Percentiles rank a stretch among this genome's conserved stretches.
Evolutionary conservation across 2,113 vertebrate genomes (phyloP).

Genomic region (Pseudopipra pipra): DNA sequence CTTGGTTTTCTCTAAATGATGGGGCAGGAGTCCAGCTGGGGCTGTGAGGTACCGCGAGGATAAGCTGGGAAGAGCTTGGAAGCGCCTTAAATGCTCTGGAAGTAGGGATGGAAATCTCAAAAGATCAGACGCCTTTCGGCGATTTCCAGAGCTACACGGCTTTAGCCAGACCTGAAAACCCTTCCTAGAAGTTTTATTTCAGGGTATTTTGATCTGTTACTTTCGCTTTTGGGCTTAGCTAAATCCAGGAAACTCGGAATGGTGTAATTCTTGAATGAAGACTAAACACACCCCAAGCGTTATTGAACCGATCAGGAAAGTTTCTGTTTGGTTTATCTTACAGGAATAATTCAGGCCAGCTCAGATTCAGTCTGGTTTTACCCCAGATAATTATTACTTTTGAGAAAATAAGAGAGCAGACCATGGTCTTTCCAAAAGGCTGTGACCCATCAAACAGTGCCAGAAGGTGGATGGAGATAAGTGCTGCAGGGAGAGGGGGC

Average conservation of each 20-base stretch:
- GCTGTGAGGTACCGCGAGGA: slow-evolving; percentile 1
- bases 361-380: background rate
- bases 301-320: background rate
- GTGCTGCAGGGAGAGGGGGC: background rate
- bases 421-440: background rate
- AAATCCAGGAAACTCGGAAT: slow-evolving; percentile 36
- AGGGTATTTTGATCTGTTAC: slow-evolving; percentile 33
- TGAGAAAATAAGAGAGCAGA: background rate
- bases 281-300: background rate
- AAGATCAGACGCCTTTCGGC: slow-evolving; percentile 10
- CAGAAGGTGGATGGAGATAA: background rate
- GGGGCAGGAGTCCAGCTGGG: background rate
- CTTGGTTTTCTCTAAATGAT: background rate
- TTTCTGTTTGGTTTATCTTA: slow-evolving; percentile 4
- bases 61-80: slow-evolving; percentile 2
- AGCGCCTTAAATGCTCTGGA: background rate
- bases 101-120: slow-evolving; percentile 51
- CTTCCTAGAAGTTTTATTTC: slow-evolving; percentile 37
- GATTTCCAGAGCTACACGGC: slow-evolving; percentile 22
- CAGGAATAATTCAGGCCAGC: background rate
- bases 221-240: slow-evolving; percentile 39
- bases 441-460: background rate
- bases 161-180: slow-evolving; percentile 34
- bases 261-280: slow-evolving; percentile 31
- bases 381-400: background rate